Base-by-base conservation (phyloP, 2,797 vertebrate species). In the Stomatorhinus walkeri region DNA sequence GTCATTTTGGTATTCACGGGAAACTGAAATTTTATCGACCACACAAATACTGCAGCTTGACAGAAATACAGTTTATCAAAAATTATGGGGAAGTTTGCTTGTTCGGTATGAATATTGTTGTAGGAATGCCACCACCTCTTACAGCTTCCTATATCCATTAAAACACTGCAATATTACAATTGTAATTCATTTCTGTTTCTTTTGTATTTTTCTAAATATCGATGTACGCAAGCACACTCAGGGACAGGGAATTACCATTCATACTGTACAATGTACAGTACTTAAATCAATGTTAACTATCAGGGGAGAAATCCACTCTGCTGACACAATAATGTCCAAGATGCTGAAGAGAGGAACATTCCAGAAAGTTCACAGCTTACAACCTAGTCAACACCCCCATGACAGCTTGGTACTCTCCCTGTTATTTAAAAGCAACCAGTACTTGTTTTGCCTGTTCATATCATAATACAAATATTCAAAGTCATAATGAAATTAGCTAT, bases 331-430 rank as follows among this genome's bases (percentile, higher is more conserved):
- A 89, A 85, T 88, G 88, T 91, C 91, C 91, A 93, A 54, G 52
- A 90, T 84, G 89, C 88, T 89, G 91, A 91, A 89, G 28, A 91
- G 89, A 92, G 93, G 92, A 93, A 93, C 12, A 1, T 56, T 88
- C 88, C 90, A 91, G 91, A 90, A 93, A 92, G 89, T 93, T 92
- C 81, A 51, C 46, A 85, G 22, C 46, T 24, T n/a, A 19, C 16
- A 40, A 5, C 36, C 91, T 88, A 92, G 88, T 90, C 93, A 93
- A 93, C 89, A 43, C 36, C 12, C 9, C 32, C 16, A 76, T 40
- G 36, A 8, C 5, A 88, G 14, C 83, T 85, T 85, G 48, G 43
- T 43, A 36, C 16, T 36, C 28, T 4, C 64, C 64, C 24, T 22
- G 24, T 72, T 36, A 72, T 32, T 32, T 32, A 36, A 14, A 72